Conservation (phyloP, 2,888 invertebrate species). For the Apodemia hepburni region DNA sequence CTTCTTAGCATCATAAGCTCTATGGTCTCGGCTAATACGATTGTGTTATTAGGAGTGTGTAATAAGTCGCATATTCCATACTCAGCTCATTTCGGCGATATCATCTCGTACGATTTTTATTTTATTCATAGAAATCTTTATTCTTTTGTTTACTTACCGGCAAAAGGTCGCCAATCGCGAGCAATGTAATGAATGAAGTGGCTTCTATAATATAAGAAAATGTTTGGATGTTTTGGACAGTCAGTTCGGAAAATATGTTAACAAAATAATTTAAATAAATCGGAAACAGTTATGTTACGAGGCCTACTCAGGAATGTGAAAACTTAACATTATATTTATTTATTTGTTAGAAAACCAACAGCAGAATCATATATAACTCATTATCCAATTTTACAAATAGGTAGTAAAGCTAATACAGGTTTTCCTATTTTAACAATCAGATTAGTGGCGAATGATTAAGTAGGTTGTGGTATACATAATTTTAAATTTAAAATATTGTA, state of each 20-base stretch:
- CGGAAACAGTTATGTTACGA: no score
- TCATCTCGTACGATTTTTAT: conserved; percentile 74
- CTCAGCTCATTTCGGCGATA: conserved; percentile 66
- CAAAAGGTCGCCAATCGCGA: conserved; percentile 33
- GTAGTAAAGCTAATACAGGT: no score
- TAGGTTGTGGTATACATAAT: no score
- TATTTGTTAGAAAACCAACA: no score
- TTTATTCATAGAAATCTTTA: conserved; percentile 78
- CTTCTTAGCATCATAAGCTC: conserved; percentile 30
- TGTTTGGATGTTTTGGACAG: neutral
- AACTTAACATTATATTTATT: no score
- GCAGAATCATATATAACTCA: no score
- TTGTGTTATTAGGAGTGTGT: conserved; percentile 64
- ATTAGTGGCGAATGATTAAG: no score
- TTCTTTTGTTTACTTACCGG: conserved; percentile 68
- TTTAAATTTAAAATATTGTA: no score
- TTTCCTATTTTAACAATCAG: no score
- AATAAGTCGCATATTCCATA: conserved; percentile 73
- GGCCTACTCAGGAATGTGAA: no score
- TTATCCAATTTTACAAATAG: no score
- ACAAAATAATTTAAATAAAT: no score
- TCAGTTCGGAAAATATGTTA: neutral
- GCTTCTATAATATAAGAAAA: neutral
- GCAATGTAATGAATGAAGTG: conserved; percentile 21
- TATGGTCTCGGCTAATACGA: conserved; percentile 60